Evolutionary conservation across 2,888 invertebrate species (phyloP), one percentile per base, ranked within the genome.

Genomic region (Anarsia innoxiella): DNA sequence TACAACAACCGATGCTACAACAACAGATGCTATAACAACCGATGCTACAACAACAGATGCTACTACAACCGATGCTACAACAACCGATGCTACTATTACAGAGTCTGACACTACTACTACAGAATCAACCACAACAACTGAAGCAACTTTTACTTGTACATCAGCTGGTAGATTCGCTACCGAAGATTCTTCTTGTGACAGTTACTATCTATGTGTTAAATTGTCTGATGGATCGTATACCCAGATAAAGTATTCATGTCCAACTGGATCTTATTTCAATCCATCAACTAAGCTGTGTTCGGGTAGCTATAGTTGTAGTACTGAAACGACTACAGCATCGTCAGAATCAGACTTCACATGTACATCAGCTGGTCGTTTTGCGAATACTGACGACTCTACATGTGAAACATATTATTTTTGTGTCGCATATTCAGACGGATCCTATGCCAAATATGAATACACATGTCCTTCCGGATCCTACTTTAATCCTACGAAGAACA

Each of bases 341-440:
- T 2, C 46, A 39, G 2, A 45, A 0, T 37, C 59, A 0, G 46
- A 82, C 30, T 37, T 63, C 0, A 53, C 57, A 0, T 86, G 86
- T 45, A 49, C 65, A 1, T 37, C 69, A 1, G 65, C 64, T 0
- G 86, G 86, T 1, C 66, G 82, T 46, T 82, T 65, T 26, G 66
- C 78, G 0, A 62, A 87, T 45, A 46, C 62, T 1, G 41, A 62
- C 1, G 85, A 86, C 36, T 54, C 66, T 0, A 70, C 70, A 1
- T 86, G 86, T 40, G 59, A 74, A 42, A 59, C 52, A 0, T 86
- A 86, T 45, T 75, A 62, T 40, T 61, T 68, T 19, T 86, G 86
- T 45, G 74, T 74, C 1, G 40, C 57, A 23, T 40, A 58, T 23
- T 37, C 45, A 6, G 59, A 65, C 36, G 75, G 70, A 0, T 60